A percentile compares a stretch with the other conserved stretches of the same genome.
Conservation (phyloP, 2,888 invertebrate species). For the Sinopyrophorus schimmeli region DNA sequence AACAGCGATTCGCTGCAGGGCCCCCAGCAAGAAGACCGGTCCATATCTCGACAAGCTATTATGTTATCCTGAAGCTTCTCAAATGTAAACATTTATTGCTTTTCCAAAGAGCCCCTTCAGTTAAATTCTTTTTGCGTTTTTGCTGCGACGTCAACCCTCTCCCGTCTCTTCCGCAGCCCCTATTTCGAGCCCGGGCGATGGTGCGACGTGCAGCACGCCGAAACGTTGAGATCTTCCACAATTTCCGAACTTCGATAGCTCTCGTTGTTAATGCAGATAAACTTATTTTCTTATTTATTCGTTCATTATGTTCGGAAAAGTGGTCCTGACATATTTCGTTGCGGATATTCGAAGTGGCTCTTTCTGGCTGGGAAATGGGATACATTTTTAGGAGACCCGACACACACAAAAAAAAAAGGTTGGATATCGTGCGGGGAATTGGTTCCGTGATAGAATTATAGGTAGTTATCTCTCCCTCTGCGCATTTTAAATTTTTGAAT, state of each 20-base stretch:
- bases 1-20: constrained; percentile 43
- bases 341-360: constrained; percentile 5
- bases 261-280: constrained; percentile 35
- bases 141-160: constrained; percentile 1
- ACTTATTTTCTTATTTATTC: constrained; percentile 33
- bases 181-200: too few relatives aligned
- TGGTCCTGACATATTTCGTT: constrained; percentile 30
- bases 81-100: constrained; percentile 52
- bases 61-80: constrained; percentile 45
- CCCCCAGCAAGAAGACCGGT: constrained; percentile 45
- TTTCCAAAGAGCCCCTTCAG: constrained; percentile 38
- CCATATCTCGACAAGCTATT: constrained; percentile 50
- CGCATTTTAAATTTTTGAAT: constrained; percentile 41
- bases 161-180: not conserved
- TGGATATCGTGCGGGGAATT: constrained; percentile 34
- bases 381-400: constrained; percentile 10
- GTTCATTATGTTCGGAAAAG: constrained; percentile 28
- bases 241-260: constrained; percentile 31
- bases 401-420: too few relatives aligned
- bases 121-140: constrained; percentile 13
- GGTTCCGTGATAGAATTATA: constrained; percentile 44
- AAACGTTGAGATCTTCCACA: constrained; percentile 25
- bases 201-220: constrained; percentile 8
- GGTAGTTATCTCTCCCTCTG: constrained; percentile 45
- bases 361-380: constrained; percentile 10